Conservation (phyloP, 2,797 vertebrate genomes). For the Sebastes elongatus region DNA sequence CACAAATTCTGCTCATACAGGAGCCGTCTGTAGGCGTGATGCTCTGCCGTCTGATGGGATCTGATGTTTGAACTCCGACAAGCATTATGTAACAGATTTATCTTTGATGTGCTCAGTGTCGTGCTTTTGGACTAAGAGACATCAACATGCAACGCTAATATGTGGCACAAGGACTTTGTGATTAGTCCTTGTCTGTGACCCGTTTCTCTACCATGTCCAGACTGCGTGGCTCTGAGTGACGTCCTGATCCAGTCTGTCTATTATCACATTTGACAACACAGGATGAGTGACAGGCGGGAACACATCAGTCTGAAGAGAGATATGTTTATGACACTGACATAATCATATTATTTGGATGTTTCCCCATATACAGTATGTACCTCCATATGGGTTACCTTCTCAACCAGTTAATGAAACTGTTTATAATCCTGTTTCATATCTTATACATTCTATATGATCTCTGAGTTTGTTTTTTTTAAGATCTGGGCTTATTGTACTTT, state of each 20-base stretch:
- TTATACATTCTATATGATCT: background rate
- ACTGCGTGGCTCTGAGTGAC: conserved; percentile 31
- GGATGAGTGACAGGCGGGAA: conserved; percentile 6
- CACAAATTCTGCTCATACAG: background rate
- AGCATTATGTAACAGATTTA: conserved; percentile 6
- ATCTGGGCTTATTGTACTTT: too few species aligned
- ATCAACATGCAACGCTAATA: conserved; percentile 2
- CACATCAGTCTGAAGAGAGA: background rate
- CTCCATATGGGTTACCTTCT: background rate
- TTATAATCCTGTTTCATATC: background rate
- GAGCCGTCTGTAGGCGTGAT: background rate
- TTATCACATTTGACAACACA: conserved; percentile 14
- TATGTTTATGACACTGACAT: background rate
- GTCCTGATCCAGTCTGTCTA: background rate
- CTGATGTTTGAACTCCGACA: background rate
- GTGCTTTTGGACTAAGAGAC: background rate
- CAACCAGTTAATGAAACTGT: background rate
- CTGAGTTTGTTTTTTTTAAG: background rate
- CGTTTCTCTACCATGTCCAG: conserved; percentile 14
- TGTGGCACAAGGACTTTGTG: conserved; percentile 52
- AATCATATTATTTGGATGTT: background rate
- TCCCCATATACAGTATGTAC: background rate
- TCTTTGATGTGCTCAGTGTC: background rate
- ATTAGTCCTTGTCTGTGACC: conserved; percentile 51
- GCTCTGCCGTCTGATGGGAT: background rate